Percentiles rank a stretch among this genome's conserved stretches.
Evolutionary conservation across 2,888 invertebrate genomes (phyloP).

Genomic region (Watsonalla cultraria): DNA sequence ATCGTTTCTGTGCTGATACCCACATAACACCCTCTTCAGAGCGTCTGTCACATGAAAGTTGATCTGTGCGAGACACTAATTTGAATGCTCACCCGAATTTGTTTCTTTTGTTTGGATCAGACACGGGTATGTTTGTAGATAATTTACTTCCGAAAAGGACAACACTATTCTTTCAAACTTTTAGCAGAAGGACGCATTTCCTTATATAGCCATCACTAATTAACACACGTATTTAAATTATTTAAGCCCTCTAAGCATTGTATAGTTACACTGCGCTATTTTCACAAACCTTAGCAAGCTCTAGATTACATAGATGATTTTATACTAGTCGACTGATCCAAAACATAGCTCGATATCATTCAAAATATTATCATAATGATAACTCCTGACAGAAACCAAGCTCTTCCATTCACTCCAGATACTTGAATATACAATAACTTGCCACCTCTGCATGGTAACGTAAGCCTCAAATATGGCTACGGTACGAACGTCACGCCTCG

Average conservation of each 20-base stretch:
- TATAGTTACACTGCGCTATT: no score
- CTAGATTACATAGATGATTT: no score
- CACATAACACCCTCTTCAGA: constrained; percentile 45
- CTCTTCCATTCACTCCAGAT: not conserved
- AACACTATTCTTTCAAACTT: constrained; percentile 13
- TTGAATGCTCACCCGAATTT: constrained; percentile 29
- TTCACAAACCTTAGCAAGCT: no score
- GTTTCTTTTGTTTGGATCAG: constrained; percentile 15
- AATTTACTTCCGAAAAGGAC: constrained; percentile 3
- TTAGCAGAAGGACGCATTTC: not conserved
- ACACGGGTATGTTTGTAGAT: constrained; percentile 13
- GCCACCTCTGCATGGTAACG: not conserved
- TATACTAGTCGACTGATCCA: no score
- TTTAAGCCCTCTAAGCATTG: no score
- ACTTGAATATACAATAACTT: not conserved
- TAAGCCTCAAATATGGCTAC: not conserved
- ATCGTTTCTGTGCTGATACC: constrained; percentile 29
- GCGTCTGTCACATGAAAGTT: constrained; percentile 43
- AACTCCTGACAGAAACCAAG: not conserved
- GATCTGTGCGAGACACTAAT: constrained; percentile 35
- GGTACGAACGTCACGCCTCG: not conserved
- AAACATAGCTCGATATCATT: no score
- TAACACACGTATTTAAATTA: no score
- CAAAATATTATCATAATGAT: not conserved
- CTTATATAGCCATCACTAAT: no score